Evolutionary conservation across 2,888 invertebrate genomes (phyloP).

Genomic region (Ecdyonurus torrentis): DNA sequence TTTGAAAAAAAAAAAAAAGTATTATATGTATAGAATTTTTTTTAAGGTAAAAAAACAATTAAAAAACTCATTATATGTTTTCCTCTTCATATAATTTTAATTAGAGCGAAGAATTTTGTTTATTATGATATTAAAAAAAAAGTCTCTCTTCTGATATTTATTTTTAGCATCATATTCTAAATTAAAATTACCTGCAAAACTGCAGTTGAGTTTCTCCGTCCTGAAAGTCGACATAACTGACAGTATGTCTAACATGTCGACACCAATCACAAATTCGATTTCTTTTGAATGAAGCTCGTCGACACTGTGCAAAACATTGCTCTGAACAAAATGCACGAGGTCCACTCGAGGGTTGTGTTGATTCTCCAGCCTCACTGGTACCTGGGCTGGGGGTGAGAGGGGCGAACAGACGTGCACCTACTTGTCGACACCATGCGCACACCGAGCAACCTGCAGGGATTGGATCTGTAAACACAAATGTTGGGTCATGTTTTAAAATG

Average conservation of each 20-base stretch:
- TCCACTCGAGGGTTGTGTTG: background rate
- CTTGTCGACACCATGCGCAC: conserved; percentile 61
- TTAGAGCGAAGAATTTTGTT: too few relatives aligned
- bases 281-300: conserved; percentile 76
- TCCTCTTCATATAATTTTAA: too few relatives aligned
- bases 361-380: background rate
- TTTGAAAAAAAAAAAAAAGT: too few relatives aligned
- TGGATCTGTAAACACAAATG: background rate
- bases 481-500: too few relatives aligned
- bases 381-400: background rate
- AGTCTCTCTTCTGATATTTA: too few relatives aligned
- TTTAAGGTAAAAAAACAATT: too few relatives aligned
- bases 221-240: conserved; percentile 82
- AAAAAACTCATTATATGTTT: too few relatives aligned
- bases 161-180: too few relatives aligned
- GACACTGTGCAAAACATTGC: conserved; percentile 75
- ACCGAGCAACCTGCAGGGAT: conserved; percentile 15
- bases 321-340: conserved; percentile 51
- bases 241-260: conserved; percentile 73
- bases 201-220: conserved; percentile 82
- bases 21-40: too few relatives aligned
- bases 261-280: conserved; percentile 92
- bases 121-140: too few relatives aligned
- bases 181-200: conserved; percentile 51
- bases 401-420: conserved; percentile 8